Evolutionary conservation across 2,888 invertebrate genomes (phyloP).

Genomic region (Carcina quercana): DNA sequence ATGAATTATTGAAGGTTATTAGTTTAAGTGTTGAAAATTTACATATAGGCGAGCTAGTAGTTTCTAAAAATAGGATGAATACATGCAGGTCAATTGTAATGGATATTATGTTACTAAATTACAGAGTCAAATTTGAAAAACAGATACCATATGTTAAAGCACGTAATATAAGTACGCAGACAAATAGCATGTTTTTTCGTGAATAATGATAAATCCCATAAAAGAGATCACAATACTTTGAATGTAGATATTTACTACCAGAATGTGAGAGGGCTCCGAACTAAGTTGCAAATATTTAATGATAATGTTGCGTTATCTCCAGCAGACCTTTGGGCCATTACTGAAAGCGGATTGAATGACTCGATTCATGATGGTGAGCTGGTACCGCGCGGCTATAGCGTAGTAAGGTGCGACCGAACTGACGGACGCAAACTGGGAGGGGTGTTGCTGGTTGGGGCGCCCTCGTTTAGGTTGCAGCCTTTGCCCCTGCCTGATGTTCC

Average conservation of each 20-base stretch:
- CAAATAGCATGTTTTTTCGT: too few species aligned
- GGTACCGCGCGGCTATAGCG: constrained; percentile 9
- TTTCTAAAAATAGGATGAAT: too few species aligned
- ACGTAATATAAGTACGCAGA: too few species aligned
- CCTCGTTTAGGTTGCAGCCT: constrained; percentile 2
- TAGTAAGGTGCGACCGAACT: constrained; percentile 11
- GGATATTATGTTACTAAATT: too few species aligned
- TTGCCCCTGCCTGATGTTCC: not conserved
- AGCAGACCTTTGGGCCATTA: not conserved
- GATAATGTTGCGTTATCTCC: not conserved
- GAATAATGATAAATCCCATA: too few species aligned
- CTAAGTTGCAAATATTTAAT: not conserved
- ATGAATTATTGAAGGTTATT: too few species aligned
- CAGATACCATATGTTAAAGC: too few species aligned
- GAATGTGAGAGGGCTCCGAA: constrained; percentile 2
- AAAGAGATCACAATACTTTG: too few species aligned
- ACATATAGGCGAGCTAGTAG: too few species aligned
- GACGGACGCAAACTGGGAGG: constrained; percentile 14
- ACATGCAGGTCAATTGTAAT: too few species aligned
- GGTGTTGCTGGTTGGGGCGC: constrained; percentile 9
- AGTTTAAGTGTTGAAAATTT: too few species aligned
- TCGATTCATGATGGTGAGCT: constrained; percentile 12
- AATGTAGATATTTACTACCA: not conserved
- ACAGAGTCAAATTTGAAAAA: too few species aligned
- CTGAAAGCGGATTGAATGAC: constrained; percentile 1